A percentile compares a stretch with the other conserved stretches of the same genome.
Conservation (phyloP, 2,113 vertebrate species). For the Bungarus multicinctus region DNA sequence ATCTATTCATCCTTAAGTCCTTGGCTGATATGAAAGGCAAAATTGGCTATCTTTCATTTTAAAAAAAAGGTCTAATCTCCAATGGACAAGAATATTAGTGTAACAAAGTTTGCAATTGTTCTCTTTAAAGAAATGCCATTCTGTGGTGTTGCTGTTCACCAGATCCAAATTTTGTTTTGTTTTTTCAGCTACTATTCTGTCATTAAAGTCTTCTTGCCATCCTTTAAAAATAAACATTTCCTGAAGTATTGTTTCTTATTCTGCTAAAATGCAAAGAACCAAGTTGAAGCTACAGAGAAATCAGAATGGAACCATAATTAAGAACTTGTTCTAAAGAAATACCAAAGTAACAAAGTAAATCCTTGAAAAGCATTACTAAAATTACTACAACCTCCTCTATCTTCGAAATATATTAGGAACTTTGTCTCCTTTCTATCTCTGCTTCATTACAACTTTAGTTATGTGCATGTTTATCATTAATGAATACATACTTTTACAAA, state of each 20-base stretch:
- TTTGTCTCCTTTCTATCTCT: not conserved
- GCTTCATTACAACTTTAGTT: not conserved
- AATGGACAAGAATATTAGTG: constrained; percentile 54
- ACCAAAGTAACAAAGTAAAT: not conserved
- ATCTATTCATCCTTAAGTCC: constrained; percentile 33
- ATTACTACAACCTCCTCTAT: not conserved
- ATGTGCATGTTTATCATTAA: not conserved
- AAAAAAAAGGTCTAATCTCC: constrained; percentile 43
- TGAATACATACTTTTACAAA: not conserved
- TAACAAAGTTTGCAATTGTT: constrained; percentile 51
- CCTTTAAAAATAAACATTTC: constrained; percentile 12
- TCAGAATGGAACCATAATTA: not conserved
- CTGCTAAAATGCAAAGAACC: not conserved
- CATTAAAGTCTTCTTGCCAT: constrained; percentile 19
- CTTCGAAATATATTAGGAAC: not conserved
- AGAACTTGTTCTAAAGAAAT: not conserved
- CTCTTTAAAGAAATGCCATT: constrained; percentile 50
- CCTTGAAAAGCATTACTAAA: not conserved
- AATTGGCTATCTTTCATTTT: constrained; percentile 49
- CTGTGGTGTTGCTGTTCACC: constrained; percentile 7
- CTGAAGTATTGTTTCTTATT: not conserved
- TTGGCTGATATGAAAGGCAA: constrained; percentile 25
- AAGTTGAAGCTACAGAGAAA: not conserved
- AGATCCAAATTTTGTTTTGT: constrained; percentile 7
- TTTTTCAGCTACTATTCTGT: constrained; percentile 23